Evolutionary conservation across 2,113 vertebrate genomes (phyloP), one percentile per base, ranked within the genome.

Genomic region (Campylomormyrus tamandua): DNA sequence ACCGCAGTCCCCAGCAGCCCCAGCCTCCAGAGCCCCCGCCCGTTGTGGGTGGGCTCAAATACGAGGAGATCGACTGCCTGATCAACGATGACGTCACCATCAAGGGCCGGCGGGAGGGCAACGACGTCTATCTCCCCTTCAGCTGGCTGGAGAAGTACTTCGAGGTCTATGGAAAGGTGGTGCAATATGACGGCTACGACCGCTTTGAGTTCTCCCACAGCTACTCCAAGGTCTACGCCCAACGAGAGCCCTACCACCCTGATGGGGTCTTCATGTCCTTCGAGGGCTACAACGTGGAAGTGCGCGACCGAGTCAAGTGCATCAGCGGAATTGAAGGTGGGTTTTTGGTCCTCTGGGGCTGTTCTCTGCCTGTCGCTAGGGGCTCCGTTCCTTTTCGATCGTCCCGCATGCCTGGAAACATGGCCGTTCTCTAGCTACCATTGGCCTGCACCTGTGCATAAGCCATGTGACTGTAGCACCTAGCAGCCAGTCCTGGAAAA

Each of bases 231-330:
- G 98, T 99, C 0, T 99, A 99, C 87, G 90, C 97, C 0, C 98
- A 98, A 93, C 95, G 98, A 3, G 97, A 97, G 7, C 97, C 97
- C 1, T 99, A 99, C 93, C 97, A 97, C 89, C 98, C 98, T 3
- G 95, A 97, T 0, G 98, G 98, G 0, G 98, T 99, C 91, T 99
- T 99, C 94, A 99, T 99, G 98, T 99, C 98, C 21, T 99, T 99
- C 19, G 98, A 99, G 93, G 98, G 98, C 11, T 99, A 99, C 96
- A 99, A 99, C 1, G 98, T 99, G 58, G 98, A 99, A 92, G 97
- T 99, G 42, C 96, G 98, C 0, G 98, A 99, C 94, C 93, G 98
- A 74, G 98, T 99, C 90, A 99, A 99, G 93, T 99, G 98, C 91
- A 99, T 99, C 91, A 99, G 98, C 88, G 98, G 98, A 1, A 95